Percentiles rank a stretch among this genome's conserved stretches.
Evolutionary conservation across 2,797 vertebrate species (phyloP).

Genomic region (Pelodytes ibericus): DNA sequence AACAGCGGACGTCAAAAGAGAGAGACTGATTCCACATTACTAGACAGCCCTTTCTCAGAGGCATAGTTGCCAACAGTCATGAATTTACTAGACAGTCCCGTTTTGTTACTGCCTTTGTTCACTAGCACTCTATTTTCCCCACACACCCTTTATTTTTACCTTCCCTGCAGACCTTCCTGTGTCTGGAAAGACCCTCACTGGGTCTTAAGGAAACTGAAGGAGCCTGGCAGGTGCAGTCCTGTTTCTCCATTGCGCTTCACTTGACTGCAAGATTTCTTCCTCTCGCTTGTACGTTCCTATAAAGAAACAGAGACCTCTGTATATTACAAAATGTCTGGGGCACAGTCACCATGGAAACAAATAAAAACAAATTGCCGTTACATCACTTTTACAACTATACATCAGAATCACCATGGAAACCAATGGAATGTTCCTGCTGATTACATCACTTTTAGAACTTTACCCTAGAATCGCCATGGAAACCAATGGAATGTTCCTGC

Average conservation of each 20-base stretch:
- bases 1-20: too few species aligned
- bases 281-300: not conserved
- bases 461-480: not conserved
- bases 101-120: too few species aligned
- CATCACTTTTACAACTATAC: not conserved
- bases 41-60: too few species aligned
- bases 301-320: not conserved
- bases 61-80: too few species aligned
- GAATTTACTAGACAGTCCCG: too few species aligned
- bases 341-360: not conserved
- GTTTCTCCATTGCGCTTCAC: not conserved
- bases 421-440: too few species aligned
- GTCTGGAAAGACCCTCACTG: not conserved
- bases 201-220: not conserved
- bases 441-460: too few species aligned
- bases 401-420: not conserved
- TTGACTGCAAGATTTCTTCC: not conserved
- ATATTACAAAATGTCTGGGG: not conserved
- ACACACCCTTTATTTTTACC: not conserved
- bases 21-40: too few species aligned
- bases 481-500: too few species aligned
- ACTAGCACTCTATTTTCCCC: too few species aligned
- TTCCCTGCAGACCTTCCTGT: not conserved
- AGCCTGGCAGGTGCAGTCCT: not conserved
- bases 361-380: not conserved